Evolutionary conservation across 2,888 invertebrate genomes (phyloP), one percentile per base, ranked within the genome.

Genomic region (Bugula neritina): DNA sequence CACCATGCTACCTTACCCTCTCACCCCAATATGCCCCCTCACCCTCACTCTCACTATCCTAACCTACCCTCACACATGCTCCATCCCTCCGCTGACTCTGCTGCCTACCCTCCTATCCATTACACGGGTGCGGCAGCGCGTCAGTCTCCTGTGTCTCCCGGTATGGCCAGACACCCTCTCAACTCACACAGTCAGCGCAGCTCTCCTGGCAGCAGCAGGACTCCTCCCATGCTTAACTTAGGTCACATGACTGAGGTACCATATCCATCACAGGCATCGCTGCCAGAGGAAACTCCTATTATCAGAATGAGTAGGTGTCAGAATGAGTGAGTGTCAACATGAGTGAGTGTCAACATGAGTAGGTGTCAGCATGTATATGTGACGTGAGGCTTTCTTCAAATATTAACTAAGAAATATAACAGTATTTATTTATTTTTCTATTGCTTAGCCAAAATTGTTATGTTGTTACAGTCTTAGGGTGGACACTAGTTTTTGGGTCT

Each of bases 271-370:
- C 71, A 57, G 69, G 55, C 34, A 23, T 58, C 54, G 3, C 54
- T 57, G 3, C 71, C 55, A 2, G 58, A 57, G 58, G 70, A 70
- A 52, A 70, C 70, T 10, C 70, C 70, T n/a, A 70, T 70, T 52
- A 54, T 70, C 25, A 35, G 54, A 70, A 70, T 70, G 70, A 70
- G 70, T 70, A 23, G 5, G 70, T 35, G 3, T 31, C n/a, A n/a
- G n/a, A n/a, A n/a, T n/a, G n/a, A n/a, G n/a, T n/a, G n/a, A n/a
- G n/a, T n/a, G n/a, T n/a, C n/a, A n/a, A n/a, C n/a, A n/a, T n/a
- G n/a, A n/a, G n/a, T n/a, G n/a, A n/a, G n/a, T n/a, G n/a, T n/a
- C n/a, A n/a, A n/a, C n/a, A n/a, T n/a, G n/a, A n/a, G n/a, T n/a
- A n/a, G n/a, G n/a, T n/a, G n/a, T n/a, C n/a, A n/a, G n/a, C n/a